Conservation (phyloP, 2,888 invertebrate genomes). For the Hypomecis atomaria region DNA sequence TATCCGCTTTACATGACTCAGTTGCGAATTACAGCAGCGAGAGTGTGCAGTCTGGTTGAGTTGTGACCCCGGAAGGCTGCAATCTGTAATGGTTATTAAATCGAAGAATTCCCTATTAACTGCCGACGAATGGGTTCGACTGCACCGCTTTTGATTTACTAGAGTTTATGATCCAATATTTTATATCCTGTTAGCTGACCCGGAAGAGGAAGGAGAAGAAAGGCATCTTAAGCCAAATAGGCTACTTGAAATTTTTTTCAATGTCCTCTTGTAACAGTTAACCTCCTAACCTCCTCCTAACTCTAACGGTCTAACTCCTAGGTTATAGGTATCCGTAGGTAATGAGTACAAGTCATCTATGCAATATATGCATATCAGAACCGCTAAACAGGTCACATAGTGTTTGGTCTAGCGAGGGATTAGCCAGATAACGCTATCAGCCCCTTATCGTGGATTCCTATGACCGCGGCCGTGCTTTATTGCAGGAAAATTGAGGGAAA, state of each 20-base stretch:
- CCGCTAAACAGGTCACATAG: conserved; percentile 6
- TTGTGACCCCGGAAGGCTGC: conserved; percentile 20
- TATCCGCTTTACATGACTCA: not conserved
- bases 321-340: no score
- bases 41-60: conserved; percentile 1
- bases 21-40: not conserved
- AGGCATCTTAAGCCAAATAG: no score
- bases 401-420: conserved; percentile 21
- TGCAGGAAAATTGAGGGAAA: not conserved
- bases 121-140: conserved; percentile 14
- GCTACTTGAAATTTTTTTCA: no score
- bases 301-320: no score
- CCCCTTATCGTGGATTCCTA: conserved; percentile 11
- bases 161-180: no score
- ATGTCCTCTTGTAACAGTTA: no score
- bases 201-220: no score
- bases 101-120: conserved; percentile 29
- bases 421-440: conserved; percentile 15
- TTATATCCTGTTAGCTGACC: no score
- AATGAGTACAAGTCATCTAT: no score
- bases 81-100: conserved; percentile 23
- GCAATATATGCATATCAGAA: no score
- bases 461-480: conserved; percentile 3
- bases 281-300: no score
- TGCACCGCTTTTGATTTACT: not conserved